Evolutionary conservation across 1,140 invertebrate species (phyloP).

Genomic region (Pseudomyrmex cubaensis): DNA sequence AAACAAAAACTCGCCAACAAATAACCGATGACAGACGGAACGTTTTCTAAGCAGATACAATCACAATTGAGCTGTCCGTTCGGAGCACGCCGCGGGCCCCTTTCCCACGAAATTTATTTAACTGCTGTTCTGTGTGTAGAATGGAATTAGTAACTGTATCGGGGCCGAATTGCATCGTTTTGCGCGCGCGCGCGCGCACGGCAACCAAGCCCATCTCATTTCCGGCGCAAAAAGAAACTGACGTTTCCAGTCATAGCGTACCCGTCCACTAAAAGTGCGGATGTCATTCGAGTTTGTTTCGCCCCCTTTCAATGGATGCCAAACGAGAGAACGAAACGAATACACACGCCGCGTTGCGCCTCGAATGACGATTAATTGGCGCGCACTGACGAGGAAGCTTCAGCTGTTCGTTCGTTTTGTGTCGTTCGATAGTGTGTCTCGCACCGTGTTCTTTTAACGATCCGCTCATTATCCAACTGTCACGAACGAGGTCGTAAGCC

Average conservation of each 20-base stretch:
- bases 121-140: conserved; percentile 25
- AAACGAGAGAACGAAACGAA: conserved; percentile 26
- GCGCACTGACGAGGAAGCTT: background rate
- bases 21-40: background rate
- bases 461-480: conserved; percentile 19
- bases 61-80: conserved; percentile 46
- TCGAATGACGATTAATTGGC: conserved; percentile 47
- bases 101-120: conserved; percentile 65
- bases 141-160: conserved; percentile 55
- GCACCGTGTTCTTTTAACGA: background rate
- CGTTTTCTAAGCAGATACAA: background rate
- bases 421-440: background rate
- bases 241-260: conserved; percentile 44
- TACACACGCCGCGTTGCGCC: background rate
- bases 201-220: conserved; percentile 65
- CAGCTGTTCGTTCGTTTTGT: background rate
- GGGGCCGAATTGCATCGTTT: conserved; percentile 60
- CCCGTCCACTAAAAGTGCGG: background rate
- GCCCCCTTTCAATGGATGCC: conserved; percentile 14
- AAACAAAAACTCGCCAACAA: background rate
- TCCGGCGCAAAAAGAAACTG: conserved; percentile 66
- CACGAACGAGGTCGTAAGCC: background rate
- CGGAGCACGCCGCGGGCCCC: conserved; percentile 42
- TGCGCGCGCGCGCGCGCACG: conserved; percentile 41
- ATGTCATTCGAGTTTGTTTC: conserved; percentile 40